These are phyloP conservation scores for Enteromius trimaculatus DNA, from an alignment of 2,797 vertebrate species.

Conservation along the genomic window DNA sequence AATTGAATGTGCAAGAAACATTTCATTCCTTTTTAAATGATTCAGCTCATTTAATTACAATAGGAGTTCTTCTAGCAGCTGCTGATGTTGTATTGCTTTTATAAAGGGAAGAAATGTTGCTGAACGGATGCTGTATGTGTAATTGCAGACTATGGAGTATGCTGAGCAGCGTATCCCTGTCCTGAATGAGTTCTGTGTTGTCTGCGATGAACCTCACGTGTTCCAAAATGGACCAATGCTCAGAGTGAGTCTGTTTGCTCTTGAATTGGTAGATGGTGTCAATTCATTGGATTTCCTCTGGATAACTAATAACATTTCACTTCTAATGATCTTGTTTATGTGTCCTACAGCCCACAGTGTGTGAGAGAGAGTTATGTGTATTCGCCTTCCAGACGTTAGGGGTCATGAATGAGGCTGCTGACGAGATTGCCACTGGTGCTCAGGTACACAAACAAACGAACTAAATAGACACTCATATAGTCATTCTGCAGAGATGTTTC, in stretches of 20 bases:
- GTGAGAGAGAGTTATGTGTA: constrained; percentile 89
- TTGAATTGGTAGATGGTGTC: neutral
- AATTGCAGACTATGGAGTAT: constrained; percentile 86
- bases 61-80: neutral
- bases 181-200: constrained; percentile 91
- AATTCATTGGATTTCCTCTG: neutral
- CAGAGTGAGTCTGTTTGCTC: constrained; percentile 76
- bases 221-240: constrained; percentile 93
- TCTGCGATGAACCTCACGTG: constrained; percentile 90
- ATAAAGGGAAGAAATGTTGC: neutral
- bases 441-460: constrained; percentile 76
- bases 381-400: constrained; percentile 92
- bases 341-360: constrained; percentile 84
- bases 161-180: constrained; percentile 90
- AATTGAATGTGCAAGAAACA: constrained; percentile 12
- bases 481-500: neutral
- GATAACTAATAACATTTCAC: neutral
- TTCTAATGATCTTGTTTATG: constrained; percentile 20
- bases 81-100: neutral
- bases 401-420: constrained; percentile 91
- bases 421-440: constrained; percentile 91
- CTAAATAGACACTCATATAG: neutral
- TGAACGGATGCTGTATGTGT: constrained; percentile 7
- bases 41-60: neutral
- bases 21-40: neutral